Evolutionary conservation across 1,140 invertebrate species (phyloP).

Genomic region (Drosophila kikkawai): DNA sequence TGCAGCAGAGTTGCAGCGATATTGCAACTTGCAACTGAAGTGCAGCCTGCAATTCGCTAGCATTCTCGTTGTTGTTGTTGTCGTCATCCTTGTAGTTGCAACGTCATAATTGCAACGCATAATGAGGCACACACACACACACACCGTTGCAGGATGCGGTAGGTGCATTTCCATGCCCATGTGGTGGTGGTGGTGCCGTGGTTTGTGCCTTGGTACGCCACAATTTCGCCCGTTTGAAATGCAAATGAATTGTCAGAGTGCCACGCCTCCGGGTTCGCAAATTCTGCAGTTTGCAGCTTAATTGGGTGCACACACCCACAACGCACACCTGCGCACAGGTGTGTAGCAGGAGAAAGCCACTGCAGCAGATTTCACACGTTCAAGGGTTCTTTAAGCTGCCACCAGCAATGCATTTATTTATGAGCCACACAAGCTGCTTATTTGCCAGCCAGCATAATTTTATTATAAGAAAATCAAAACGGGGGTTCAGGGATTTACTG

Average conservation of each 20-base stretch:
- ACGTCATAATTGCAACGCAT: constrained; percentile 79
- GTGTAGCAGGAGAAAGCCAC: neutral
- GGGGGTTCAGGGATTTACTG: no score
- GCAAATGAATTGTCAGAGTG: constrained; percentile 67
- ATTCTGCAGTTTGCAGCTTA: constrained; percentile 66
- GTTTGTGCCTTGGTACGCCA: constrained; percentile 36
- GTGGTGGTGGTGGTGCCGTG: neutral
- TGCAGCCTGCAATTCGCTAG: constrained; percentile 58
- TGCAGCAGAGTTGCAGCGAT: constrained; percentile 35
- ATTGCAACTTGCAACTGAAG: constrained; percentile 59
- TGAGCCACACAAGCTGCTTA: constrained; percentile 29
- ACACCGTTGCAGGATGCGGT: constrained; percentile 1
- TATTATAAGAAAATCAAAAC: constrained; percentile 2
- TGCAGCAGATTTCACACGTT: constrained; percentile 42
- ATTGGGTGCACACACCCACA: constrained; percentile 67
- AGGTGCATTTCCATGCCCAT: constrained; percentile 8
- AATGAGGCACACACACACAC: constrained; percentile 60
- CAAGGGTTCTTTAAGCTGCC: constrained; percentile 40
- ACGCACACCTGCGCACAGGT: constrained; percentile 19
- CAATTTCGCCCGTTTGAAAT: constrained; percentile 74
- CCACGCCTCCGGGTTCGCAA: constrained; percentile 59
- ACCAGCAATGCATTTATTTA: constrained; percentile 25
- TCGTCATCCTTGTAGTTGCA: constrained; percentile 68
- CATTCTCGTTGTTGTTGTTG: constrained; percentile 28
- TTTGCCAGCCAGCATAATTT: constrained; percentile 35